phyloP scores from a whole-genome alignment of 2,797 vertebrate genomes.

The Phoxinus dragarum region DNA sequence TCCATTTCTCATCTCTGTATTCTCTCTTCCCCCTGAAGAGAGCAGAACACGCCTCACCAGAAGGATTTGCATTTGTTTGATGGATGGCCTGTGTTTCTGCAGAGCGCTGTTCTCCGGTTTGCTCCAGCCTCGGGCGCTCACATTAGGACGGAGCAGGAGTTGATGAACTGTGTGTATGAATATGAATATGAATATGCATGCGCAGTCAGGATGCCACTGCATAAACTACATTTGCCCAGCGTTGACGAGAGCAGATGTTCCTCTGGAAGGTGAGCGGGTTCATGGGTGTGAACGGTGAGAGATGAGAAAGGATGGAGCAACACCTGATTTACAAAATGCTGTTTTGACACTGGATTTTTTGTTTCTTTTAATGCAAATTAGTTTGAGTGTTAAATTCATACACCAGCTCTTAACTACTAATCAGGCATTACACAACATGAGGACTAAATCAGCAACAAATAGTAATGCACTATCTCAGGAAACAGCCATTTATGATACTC shows the following conservation, averaged over 20 bases:
- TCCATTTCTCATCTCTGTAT: slow-evolving; percentile 5
- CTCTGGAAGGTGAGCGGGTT: slow-evolving; percentile 5
- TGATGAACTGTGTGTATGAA: slow-evolving; percentile 45
- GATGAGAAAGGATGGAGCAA: not conserved
- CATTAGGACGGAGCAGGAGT: slow-evolving; percentile 18
- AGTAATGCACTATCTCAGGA: not conserved
- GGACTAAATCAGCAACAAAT: not conserved
- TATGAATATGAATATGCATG: slow-evolving; percentile 43
- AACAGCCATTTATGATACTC: not conserved
- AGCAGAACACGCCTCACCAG: not conserved
- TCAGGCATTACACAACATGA: not conserved
- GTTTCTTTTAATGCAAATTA: too few species aligned
- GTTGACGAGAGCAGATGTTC: not conserved
- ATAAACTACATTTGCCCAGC: slow-evolving; percentile 10
- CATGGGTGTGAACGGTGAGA: not conserved
- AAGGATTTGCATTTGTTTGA: slow-evolving; percentile 22
- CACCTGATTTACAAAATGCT: not conserved
- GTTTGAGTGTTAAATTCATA: not conserved
- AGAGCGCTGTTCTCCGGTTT: slow-evolving; percentile 5
- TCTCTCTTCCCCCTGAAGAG: not conserved
- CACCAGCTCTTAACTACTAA: not conserved
- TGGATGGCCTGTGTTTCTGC: slow-evolving; percentile 9
- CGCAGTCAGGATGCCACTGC: slow-evolving; percentile 19
- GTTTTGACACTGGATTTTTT: not conserved
- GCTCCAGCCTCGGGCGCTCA: slow-evolving; percentile 14